phyloP scores from a whole-genome alignment of 2,113 vertebrate species.

The Microtus ochrogaster region DNA sequence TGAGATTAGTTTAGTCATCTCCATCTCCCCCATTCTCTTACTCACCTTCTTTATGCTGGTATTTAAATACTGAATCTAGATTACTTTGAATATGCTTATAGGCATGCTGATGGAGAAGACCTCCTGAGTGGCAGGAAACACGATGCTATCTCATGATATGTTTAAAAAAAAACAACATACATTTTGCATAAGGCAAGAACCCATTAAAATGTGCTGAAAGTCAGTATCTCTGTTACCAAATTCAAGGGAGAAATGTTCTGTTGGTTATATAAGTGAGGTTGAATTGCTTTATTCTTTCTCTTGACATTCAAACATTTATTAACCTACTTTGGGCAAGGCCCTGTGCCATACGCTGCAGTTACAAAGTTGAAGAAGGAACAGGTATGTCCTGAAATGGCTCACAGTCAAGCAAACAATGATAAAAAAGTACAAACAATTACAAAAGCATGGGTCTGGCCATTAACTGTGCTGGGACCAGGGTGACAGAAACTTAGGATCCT shows the following conservation, averaged over 20 bases:
- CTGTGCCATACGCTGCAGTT: neutral
- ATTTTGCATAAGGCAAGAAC: slow-evolving; percentile 42
- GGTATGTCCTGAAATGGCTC: neutral
- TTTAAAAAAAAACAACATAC: neutral
- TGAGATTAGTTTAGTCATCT: slow-evolving; percentile 21
- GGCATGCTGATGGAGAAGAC: neutral
- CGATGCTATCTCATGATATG: neutral
- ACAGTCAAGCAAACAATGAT: neutral
- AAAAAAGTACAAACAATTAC: neutral
- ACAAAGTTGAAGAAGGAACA: slow-evolving; percentile 2
- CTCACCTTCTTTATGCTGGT: neutral
- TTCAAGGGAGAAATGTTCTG: slow-evolving; percentile 33
- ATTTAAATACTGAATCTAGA: neutral
- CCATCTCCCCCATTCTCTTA: neutral
- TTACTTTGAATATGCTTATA: neutral
- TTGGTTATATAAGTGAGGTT: slow-evolving; percentile 7
- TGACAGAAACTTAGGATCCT: neutral
- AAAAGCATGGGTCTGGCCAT: neutral
- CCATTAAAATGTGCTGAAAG: slow-evolving; percentile 20
- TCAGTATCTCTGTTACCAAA: slow-evolving; percentile 1
- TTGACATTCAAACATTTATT: slow-evolving; percentile 49
- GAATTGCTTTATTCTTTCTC: slow-evolving; percentile 43
- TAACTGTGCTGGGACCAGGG: neutral
- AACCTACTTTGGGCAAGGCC: neutral
- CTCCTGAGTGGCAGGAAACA: neutral